Conservation (phyloP, 2,797 vertebrate genomes). For the Petrocephalus sullivani region DNA sequence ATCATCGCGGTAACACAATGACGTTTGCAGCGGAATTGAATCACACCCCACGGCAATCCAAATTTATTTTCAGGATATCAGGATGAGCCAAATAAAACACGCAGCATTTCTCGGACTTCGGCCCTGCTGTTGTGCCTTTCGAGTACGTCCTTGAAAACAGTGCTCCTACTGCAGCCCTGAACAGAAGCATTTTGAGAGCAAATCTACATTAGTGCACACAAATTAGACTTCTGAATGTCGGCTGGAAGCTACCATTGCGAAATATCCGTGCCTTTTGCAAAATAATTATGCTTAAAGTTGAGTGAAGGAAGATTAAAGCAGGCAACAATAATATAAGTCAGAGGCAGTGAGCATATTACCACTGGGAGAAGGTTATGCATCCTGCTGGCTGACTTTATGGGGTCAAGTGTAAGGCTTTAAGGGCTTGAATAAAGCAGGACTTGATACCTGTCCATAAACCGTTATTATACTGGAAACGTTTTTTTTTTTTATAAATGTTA, state of each 20-base stretch:
- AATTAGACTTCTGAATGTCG: not conserved
- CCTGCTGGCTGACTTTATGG: conserved; percentile 1
- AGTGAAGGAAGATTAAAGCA: conserved; percentile 15
- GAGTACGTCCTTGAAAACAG: not conserved
- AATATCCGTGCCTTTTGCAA: not conserved
- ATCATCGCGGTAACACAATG: conserved; percentile 10
- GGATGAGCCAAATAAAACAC: conserved; percentile 34
- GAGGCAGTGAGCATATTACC: not conserved
- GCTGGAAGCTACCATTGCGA: not conserved
- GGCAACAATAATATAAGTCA: conserved; percentile 4
- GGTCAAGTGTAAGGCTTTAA: not conserved
- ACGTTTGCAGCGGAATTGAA: conserved; percentile 3
- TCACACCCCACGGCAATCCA: conserved; percentile 19
- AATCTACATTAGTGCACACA: not conserved
- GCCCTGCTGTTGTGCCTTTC: not conserved
- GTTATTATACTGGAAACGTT: not conserved
- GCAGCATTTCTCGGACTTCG: not conserved
- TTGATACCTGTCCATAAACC: not conserved
- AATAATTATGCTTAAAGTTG: conserved; percentile 13
- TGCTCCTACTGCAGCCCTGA: not conserved
- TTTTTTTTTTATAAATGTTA: not conserved
- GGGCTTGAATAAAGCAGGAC: not conserved
- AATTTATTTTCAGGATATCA: conserved; percentile 26
- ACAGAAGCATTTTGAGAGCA: not conserved
- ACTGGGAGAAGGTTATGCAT: not conserved